Base-by-base conservation (phyloP, 1,140 invertebrate species). In the Drosophila sulfurigaster region DNA sequence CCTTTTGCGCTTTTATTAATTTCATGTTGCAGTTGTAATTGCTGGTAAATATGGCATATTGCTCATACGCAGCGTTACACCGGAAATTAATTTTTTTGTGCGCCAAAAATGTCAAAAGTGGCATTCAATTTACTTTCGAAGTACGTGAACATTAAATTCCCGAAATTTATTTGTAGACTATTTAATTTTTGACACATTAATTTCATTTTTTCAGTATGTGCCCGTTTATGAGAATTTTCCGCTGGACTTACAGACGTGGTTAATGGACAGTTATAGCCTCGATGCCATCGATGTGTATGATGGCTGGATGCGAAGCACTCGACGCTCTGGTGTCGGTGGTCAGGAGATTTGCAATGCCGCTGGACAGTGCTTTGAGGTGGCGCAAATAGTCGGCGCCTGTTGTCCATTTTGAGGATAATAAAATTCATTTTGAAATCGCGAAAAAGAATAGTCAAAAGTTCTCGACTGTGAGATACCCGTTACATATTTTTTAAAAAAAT, bases 81-180 rank as follows among this genome's bases (percentile, higher is more conserved):
- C 52, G 76, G 83, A 88, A 87, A 87, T 87, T 87, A 80, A 88
- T 65, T 80, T 83, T 83, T 71, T 64, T 43, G 56, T 73, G 30
- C 32, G n/a, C 65, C 38, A 32, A 15, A 25, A 32, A 35, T 54
- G 4, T 49, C 49, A 41, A 35, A n/a, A 48, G 59, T 3, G 62
- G 16, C n/a, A 54, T 28, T 15, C 30, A 62, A 63, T 46, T 69
- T 78, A 48, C 48, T 56, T 46, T 43, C 13, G 46, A 63, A 58
- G 64, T 59, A 63, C 67, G 65, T 35, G 6, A 51, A 48, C 41
- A 60, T 30, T 59, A 43, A 60, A n/a, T 1, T 48, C 10, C 4
- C 16, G 2, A 1, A 15, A 52, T 13, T 8, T 16, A 16, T 46
- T 4, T 10, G 4, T 30, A 6, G 32, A 58, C 11, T 62, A 25